Evolutionary conservation across 2,888 invertebrate genomes (phyloP), one percentile per base, ranked within the genome.

Genomic region (Heliconius sara): DNA sequence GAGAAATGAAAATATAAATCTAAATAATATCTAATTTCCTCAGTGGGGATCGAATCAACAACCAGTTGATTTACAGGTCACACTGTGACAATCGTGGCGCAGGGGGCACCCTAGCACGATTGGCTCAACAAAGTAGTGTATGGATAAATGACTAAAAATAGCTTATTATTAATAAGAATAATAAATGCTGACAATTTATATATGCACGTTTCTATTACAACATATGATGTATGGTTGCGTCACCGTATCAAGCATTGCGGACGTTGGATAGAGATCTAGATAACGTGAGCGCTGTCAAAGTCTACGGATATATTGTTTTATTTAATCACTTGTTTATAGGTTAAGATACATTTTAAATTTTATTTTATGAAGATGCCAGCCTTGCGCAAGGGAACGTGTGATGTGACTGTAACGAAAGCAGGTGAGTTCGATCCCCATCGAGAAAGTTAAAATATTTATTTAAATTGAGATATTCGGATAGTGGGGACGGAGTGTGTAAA

Each of bases 221-320:
- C 25, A 65, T 78, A 75, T 79, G 79, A 81, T 81, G 66, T 79
- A 81, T 72, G 68, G 57, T n/a, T 78, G 81, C 79, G 80, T 81
- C 81, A 80, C 67, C 68, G 72, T 47, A 39, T 60, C 72, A 22
- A 52, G 52, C 19, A 19, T 22, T 52, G 52, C 79, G 79, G 73
- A 78, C n/a, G 79, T 80, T 66, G n/a, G 72, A 79, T 75, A 78
- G 65, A 63, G 77, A 76, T 77, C 66, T 67, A 77, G 77, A 68
- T 16, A 57, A 68, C 75, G 73, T 79, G 77, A 67, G 65, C 68
- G 72, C 65, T 67, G 76, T 76, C 78, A 77, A 71, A 80, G 66
- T 78, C 66, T 43, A 66, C 39, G 75, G 27, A 79, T 30, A 81
- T 27, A 34, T 57, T 70, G 34, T 22, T 65, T 63, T n/a, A 60